Evolutionary conservation across 2,888 invertebrate species (phyloP), one percentile per base, ranked within the genome.

Genomic region (Thymelicus acteon): DNA sequence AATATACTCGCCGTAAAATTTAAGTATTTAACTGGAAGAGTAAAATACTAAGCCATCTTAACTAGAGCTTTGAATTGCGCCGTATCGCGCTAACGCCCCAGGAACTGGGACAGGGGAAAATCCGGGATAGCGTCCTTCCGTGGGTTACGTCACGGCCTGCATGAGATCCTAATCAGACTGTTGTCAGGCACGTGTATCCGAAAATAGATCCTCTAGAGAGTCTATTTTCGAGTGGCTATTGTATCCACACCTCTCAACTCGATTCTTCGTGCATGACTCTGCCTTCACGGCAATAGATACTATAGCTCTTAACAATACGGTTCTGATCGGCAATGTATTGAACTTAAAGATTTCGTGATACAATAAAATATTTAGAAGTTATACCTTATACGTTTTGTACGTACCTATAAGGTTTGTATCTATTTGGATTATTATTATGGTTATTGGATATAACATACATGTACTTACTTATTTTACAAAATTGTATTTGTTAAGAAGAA

Each of bases 141-240:
- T 39, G 19, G 60, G 39, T 67, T 52, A 60, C 67, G 60, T 67
- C 39, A 66, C 66, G 48, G 60, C 4, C 60, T 52, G 67, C 54
- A 44, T 37, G 54, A 68, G 68, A 68, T 68, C 61, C 68, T 62
- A 68, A 62, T 68, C 68, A 68, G 15, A 31, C 52, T 40, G 68
- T 54, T 31, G 54, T 61, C 61, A 44, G 68, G 52, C 61, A 68
- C 61, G 68, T 52, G 61, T 68, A 62, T 67, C 68, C 31, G 54
- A 68, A 68, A 68, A 68, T 44, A 61, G 61, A 47, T 7, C 58
- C 44, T 54, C 68, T 62, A 44, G 31, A 13, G 54, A 68, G 52
- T 54, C 15, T 52, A 52, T 52, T 52, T 62, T 62, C 61, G 54
- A 62, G 54, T n/a, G 61, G 31, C 68, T 62, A 62, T 68, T 68